A percentile compares a stretch with the other conserved stretches of the same genome.
These are phyloP conservation scores for Mionectes macconnelli DNA, from an alignment of 2,113 vertebrate genomes.

Conservation along the genomic window DNA sequence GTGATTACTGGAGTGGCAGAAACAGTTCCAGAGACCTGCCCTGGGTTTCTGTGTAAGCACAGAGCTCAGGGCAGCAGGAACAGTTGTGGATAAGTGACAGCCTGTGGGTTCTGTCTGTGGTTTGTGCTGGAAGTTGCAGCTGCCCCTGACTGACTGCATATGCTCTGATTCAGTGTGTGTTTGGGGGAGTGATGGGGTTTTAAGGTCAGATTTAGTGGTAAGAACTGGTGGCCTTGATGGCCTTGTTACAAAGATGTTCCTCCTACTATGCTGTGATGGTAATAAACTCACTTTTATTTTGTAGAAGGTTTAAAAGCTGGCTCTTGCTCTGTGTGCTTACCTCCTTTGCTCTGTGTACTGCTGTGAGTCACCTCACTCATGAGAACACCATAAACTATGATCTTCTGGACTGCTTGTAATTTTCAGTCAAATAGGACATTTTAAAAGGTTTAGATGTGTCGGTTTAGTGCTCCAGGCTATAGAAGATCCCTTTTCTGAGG, in stretches of 20 bases:
- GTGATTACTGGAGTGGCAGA: neutral
- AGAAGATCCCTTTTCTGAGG: neutral
- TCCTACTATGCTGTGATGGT: neutral
- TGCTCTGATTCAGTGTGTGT: neutral
- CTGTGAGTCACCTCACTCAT: neutral
- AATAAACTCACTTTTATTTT: neutral
- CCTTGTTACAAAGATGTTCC: neutral
- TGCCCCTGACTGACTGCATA: neutral
- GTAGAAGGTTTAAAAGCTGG: neutral
- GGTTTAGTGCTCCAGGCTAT: neutral
- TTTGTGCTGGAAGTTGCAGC: neutral
- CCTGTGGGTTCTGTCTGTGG: neutral
- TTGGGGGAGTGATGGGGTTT: neutral
- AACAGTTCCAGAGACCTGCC: neutral
- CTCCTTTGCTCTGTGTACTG: neutral
- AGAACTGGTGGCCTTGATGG: neutral
- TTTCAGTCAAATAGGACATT: neutral
- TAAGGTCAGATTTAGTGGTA: neutral
- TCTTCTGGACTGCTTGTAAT: neutral
- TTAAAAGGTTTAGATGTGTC: neutral
- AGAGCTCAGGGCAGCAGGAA: neutral
- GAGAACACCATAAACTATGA: neutral
- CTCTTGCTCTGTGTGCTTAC: neutral
- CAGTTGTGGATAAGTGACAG: neutral
- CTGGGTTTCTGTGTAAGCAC: neutral